phyloP scores from a whole-genome alignment of 2,113 vertebrate species.

The Numida meleagris region DNA sequence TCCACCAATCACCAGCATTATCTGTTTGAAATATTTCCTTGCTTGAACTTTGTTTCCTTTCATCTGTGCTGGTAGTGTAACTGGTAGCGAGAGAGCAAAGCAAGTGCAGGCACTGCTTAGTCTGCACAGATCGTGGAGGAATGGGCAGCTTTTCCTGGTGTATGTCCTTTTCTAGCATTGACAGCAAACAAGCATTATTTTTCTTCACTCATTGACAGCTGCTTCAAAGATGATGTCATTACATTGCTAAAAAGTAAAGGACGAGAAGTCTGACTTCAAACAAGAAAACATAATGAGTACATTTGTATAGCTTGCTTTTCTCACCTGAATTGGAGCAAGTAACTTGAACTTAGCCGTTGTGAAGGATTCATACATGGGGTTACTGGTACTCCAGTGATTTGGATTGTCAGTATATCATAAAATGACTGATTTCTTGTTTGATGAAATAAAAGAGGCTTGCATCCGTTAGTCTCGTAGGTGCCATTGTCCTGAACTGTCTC shows the following conservation, averaged over 20 bases:
- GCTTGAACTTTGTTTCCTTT: background rate
- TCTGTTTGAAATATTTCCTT: background rate
- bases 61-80: background rate
- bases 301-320: background rate
- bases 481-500: background rate
- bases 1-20: fast-evolving
- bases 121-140: background rate
- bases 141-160: fast-evolving
- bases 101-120: background rate
- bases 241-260: background rate
- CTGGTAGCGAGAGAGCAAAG: background rate
- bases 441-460: background rate
- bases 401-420: background rate
- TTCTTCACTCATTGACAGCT: background rate
- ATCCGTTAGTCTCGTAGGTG: background rate
- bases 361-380: background rate
- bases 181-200: background rate
- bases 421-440: fast-evolving
- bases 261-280: background rate
- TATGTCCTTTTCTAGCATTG: background rate
- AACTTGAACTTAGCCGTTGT: background rate
- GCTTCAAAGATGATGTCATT: background rate
- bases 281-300: background rate
- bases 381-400: background rate
- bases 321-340: background rate